phyloP scores from a whole-genome alignment of 2,888 invertebrate genomes.

The Schrankia costaestrigalis region DNA sequence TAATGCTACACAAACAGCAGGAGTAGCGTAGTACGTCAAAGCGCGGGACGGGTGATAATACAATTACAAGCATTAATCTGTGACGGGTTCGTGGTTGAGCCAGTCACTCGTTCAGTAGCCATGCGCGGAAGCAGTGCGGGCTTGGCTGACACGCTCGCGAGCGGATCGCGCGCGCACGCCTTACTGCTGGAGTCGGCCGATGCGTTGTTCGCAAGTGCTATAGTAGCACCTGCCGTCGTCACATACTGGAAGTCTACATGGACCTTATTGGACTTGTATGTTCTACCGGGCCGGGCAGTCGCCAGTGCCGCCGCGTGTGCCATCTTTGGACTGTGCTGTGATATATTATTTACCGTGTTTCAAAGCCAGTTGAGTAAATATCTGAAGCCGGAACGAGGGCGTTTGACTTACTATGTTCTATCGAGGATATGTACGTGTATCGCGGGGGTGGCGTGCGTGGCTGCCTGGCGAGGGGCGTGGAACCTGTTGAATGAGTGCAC shows the following conservation, averaged over 20 bases:
- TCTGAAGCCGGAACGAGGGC: conserved; percentile 83
- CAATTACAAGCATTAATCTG: conserved; percentile 65
- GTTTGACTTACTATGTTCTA: conserved; percentile 84
- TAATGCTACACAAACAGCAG: conserved; percentile 5
- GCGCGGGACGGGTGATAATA: conserved; percentile 69
- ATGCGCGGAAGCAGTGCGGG: conserved; percentile 86
- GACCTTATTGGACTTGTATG: conserved; percentile 87
- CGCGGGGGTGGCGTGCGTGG: conserved; percentile 90
- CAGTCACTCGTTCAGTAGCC: conserved; percentile 56
- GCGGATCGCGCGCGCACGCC: conserved; percentile 71
- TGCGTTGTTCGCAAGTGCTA: conserved; percentile 84
- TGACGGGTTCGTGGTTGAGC: conserved; percentile 42
- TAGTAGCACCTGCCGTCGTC: conserved; percentile 90
- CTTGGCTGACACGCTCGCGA: conserved; percentile 82
- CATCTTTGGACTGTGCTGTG: conserved; percentile 85
- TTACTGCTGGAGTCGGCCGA: conserved; percentile 85
- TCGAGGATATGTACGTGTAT: conserved; percentile 88
- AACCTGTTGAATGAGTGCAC: conserved; percentile 86
- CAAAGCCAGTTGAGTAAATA: conserved; percentile 81
- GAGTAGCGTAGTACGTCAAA: conserved; percentile 37
- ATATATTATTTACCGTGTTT: conserved; percentile 84
- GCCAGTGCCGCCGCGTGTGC: conserved; percentile 85
- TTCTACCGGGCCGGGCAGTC: conserved; percentile 82
- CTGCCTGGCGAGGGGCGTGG: conserved; percentile 94
- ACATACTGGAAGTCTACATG: conserved; percentile 94